Base-by-base conservation (phyloP, 2,888 invertebrate genomes). In the Rutpela maculata region DNA sequence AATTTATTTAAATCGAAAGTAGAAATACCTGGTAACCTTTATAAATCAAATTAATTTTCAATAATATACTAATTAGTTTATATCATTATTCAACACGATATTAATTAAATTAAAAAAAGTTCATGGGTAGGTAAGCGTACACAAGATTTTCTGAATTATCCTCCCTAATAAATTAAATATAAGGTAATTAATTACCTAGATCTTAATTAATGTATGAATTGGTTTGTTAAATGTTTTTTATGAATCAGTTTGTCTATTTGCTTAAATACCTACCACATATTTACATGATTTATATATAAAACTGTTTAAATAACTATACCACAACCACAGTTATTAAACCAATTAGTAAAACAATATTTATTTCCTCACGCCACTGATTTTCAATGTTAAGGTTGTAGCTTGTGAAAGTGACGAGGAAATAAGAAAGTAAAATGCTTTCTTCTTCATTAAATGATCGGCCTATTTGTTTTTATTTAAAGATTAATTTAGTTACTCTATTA, bases 381-480 rank as follows among this genome's bases (percentile, higher is more conserved):
- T 80, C 77, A 81, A 71, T 77, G 79, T 78, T 78, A 78, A 70
- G 68, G 80, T 77, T 76, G 74, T 55, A 11, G 66, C 19, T 76
- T 76, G 85, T 82, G 86, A 86, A 86, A 86, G 86, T 86, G 83
- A 84, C 80, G 80, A 78, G 78, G 77, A 82, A 84, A 83, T 81
- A 81, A 84, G 86, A 86, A 86, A 86, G 86, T 86, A 86, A 85
- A 84, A 84, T 83, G 82, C 84, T 85, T 84, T 84, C 84, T 84
- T 84, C 81, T 67, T 74, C 74, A n/a, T n/a, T 59, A 57, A 74
- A 66, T 17, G 18, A 26, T 76, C 69, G 75, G 75, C 75, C 75
- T 80, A 76, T 75, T 76, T 71, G 56, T 76, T 71, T 50, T 50
- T 50, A 50, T 6, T 50, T n/a, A n/a, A n/a, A 43, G 56, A n/a